Evolutionary conservation across 2,888 invertebrate species (phyloP), one percentile per base, ranked within the genome.

Genomic region (Atethmia centrago): DNA sequence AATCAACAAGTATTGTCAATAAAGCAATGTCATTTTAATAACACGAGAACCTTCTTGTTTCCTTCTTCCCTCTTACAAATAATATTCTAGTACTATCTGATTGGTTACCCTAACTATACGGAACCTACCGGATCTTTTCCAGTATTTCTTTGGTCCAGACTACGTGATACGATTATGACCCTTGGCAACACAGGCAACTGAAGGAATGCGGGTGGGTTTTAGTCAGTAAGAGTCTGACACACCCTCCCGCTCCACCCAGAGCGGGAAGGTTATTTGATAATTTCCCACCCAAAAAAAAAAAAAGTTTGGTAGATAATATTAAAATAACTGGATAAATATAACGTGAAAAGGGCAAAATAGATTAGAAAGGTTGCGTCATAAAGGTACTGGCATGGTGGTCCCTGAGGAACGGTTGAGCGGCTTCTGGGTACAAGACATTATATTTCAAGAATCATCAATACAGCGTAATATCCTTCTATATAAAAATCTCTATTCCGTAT

Each of bases 291-390:
- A n/a, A n/a, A n/a, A n/a, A n/a, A n/a, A n/a, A n/a, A n/a, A n/a
- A n/a, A n/a, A 28, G 56, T 70, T 71, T 72, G 69, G 47, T 49
- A 36, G 47, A 70, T 68, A 61, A 64, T 67, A 83, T 85, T 83
- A 85, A 85, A 85, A 85, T 85, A 85, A 80, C 74, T 61, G 19
- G 59, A 65, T 78, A 81, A 77, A 85, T 81, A 85, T 83, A 85
- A 70, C 74, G 58, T 71, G 71, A 83, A 85, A 85, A 85, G 81
- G 83, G 77, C 74, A 76, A 74, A 76, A 65, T n/a, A 77, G 45
- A 77, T 80, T 64, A 55, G 21, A 83, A 77, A 78, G 79, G 81
- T 79, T 85, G 58, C 78, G 74, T 70, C 79, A 65, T 83, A 79
- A 80, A 77, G 82, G 74, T 74, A 71, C 65, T 74, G 71, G 59